Conservation (phyloP, 2,797 vertebrate species). For the Neosilurus hyrtlii region DNA sequence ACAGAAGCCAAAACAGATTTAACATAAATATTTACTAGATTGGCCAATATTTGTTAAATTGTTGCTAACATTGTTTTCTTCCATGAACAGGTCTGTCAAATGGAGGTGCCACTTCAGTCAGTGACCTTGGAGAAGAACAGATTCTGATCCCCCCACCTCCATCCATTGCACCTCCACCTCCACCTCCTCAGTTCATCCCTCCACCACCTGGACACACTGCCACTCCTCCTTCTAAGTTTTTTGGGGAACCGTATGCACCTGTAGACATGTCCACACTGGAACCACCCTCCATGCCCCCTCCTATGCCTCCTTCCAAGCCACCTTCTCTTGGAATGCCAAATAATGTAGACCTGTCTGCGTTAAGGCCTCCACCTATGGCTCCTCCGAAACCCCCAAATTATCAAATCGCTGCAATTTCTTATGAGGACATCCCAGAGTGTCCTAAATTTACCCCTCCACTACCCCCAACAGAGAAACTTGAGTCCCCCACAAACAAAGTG, state of each 20-base stretch:
- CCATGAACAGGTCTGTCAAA: slow-evolving; percentile 56
- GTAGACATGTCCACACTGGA: slow-evolving; percentile 47
- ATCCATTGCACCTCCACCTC: slow-evolving; percentile 68
- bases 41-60: not conserved
- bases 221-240: slow-evolving; percentile 62
- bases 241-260: slow-evolving; percentile 58
- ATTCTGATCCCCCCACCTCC: slow-evolving; percentile 74
- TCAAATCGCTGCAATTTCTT: slow-evolving; percentile 39
- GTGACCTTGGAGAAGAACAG: slow-evolving; percentile 59
- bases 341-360: slow-evolving; percentile 53
- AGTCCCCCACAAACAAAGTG: slow-evolving; percentile 49
- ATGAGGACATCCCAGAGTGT: slow-evolving; percentile 58
- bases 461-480: slow-evolving; percentile 61
- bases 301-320: slow-evolving; percentile 61
- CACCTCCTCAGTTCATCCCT: slow-evolving; percentile 61
- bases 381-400: slow-evolving; percentile 71
- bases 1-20: not conserved
- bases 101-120: slow-evolving; percentile 59
- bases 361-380: slow-evolving; percentile 69
- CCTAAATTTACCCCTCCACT: slow-evolving; percentile 69
- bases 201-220: slow-evolving; percentile 43
- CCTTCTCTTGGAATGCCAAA: slow-evolving; percentile 42
- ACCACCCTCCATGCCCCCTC: slow-evolving; percentile 60
- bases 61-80: slow-evolving; percentile 19
- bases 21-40: not conserved